phyloP scores from a whole-genome alignment of 2,797 vertebrate genomes.

The Chlorospingus semifuscus region DNA sequence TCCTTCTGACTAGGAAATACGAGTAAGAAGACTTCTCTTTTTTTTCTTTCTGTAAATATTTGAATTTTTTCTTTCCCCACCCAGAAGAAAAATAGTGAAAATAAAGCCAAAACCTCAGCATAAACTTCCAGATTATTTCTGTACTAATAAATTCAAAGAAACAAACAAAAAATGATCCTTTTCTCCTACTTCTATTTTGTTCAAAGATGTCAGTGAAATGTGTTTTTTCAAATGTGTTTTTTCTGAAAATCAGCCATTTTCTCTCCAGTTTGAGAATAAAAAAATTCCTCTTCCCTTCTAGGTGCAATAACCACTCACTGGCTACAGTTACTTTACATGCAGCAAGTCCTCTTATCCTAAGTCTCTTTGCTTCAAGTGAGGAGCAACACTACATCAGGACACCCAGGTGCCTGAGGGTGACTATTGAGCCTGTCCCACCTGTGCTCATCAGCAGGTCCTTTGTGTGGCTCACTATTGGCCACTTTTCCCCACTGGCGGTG shows the following conservation, averaged over 20 bases:
- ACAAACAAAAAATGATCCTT: neutral
- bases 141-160: neutral
- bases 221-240: neutral
- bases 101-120: neutral
- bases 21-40: neutral
- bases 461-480: neutral
- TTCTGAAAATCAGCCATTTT: neutral
- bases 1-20: neutral
- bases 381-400: neutral
- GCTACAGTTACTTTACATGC: neutral
- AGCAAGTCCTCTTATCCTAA: fast-evolving
- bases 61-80: neutral
- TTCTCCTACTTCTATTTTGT: neutral
- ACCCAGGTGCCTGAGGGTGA: neutral
- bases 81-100: neutral
- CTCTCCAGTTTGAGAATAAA: neutral
- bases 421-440: neutral
- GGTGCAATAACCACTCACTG: neutral
- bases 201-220: neutral
- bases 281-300: neutral
- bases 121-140: neutral
- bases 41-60: neutral
- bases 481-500: neutral
- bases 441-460: neutral
- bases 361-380: neutral